A percentile compares a stretch with the other conserved stretches of the same genome.
Conservation (phyloP, 35 echinoderm and acorn worm genomes). For the Acanthaster planci region DNA sequence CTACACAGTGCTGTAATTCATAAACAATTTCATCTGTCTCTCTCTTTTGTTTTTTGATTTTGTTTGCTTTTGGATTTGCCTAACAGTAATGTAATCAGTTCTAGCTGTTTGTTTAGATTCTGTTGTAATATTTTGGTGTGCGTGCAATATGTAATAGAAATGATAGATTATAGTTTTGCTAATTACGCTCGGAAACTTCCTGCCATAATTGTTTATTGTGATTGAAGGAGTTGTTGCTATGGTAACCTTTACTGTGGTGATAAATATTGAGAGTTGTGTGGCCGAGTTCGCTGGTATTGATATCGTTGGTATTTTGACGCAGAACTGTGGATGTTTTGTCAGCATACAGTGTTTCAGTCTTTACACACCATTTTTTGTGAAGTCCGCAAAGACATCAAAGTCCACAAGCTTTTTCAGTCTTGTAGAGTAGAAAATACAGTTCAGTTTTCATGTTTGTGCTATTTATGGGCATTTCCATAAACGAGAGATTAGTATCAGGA, state of each 20-base stretch:
- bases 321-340: not conserved
- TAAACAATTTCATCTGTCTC: no score
- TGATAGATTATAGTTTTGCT: slow-evolving; percentile 32
- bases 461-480: no score
- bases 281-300: not conserved
- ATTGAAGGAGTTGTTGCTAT: not conserved
- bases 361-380: not conserved
- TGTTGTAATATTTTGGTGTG: slow-evolving; percentile 15
- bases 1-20: no score
- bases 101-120: slow-evolving; percentile 21
- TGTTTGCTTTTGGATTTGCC: slow-evolving; percentile 12
- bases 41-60: not conserved
- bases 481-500: no score
- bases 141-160: slow-evolving; percentile 31
- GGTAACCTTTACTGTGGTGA: not conserved
- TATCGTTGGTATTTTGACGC: not conserved
- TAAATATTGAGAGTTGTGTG: not conserved
- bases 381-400: not conserved
- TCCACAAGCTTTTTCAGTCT: not conserved
- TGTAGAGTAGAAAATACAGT: no score
- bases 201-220: slow-evolving; percentile 17
- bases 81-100: slow-evolving; percentile 18
- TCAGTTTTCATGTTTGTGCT: no score
- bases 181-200: not conserved
- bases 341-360: not conserved